Evolutionary conservation across 2,797 vertebrate genomes (phyloP), one percentile per base, ranked within the genome.

Genomic region (Cetoscarus ocellatus): DNA sequence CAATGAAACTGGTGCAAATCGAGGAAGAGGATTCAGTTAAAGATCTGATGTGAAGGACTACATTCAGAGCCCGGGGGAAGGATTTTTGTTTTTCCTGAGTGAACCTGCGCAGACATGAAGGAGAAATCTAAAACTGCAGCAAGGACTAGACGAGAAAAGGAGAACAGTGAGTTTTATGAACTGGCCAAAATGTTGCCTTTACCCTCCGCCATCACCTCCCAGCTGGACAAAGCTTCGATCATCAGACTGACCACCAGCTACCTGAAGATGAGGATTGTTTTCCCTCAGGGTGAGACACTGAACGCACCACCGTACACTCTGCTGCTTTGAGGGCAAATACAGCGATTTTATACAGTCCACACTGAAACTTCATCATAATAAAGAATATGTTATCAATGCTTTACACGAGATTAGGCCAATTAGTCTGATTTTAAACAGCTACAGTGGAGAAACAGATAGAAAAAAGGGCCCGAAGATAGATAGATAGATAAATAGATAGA

Each of bases 41-140:
- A 13, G 39, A 63, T 87, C 80, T 87, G 87, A 84, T 87, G 55
- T 92, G 91, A 90, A 76, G 49, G 49, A 50, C 49, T 50, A 50
- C 10, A 50, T 13, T 56, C 72, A 73, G 43, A 92, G 74, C 90
- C 94, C 27, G 27, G 43, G 59, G 68, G 92, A 94, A 70, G 70
- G 73, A 83, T 57, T 70, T 51, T 6, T 27, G 27, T 27, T 27
- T 27, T 27, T 27, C 27, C 27, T 34, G 45, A 66, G 47, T 38
- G 27, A 79, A 72, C 61, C 81, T 75, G 91, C 62, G 49, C 52
- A 71, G 84, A 93, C 11, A 98, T 98, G 97, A 98, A 98, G 96
- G 97, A 98, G 90, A 98, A 98, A 93, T 98, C 97, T 71, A 98
- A 98, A 95, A 98, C 98, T 92, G 97, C 97, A 86, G 97, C 97